Evolutionary conservation across 2,113 vertebrate species (phyloP).

Genomic region (Hiodon alosoides): DNA sequence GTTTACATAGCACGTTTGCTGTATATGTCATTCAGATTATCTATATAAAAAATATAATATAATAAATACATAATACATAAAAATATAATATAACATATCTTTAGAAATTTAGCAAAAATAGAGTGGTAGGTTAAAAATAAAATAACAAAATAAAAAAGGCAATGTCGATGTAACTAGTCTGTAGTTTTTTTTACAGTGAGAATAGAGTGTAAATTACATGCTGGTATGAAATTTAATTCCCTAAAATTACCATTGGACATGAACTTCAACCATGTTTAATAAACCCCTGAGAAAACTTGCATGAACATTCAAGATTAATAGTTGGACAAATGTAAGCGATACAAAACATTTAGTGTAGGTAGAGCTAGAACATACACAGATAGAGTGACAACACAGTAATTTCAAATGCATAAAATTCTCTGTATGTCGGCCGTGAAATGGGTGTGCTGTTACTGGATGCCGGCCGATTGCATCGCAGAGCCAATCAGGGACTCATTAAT

Average conservation of each 20-base stretch:
- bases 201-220: not conserved
- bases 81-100: too few species aligned
- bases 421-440: not conserved
- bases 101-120: not conserved
- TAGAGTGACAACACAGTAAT: not conserved
- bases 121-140: not conserved
- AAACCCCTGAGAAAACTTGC: not conserved
- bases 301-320: not conserved
- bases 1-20: not conserved
- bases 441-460: conserved; percentile 13
- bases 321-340: not conserved
- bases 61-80: too few species aligned
- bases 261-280: not conserved
- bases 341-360: not conserved
- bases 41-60: too few species aligned
- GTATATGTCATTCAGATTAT: too few species aligned
- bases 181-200: not conserved
- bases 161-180: not conserved
- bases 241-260: not conserved
- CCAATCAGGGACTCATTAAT: conserved; percentile 67
- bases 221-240: not conserved
- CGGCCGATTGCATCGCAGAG: conserved; percentile 39
- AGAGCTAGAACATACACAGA: not conserved
- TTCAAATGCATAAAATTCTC: not conserved
- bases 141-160: not conserved